phyloP scores from a whole-genome alignment of 2,797 vertebrate species.

The Schizothorax lantsangensis region DNA sequence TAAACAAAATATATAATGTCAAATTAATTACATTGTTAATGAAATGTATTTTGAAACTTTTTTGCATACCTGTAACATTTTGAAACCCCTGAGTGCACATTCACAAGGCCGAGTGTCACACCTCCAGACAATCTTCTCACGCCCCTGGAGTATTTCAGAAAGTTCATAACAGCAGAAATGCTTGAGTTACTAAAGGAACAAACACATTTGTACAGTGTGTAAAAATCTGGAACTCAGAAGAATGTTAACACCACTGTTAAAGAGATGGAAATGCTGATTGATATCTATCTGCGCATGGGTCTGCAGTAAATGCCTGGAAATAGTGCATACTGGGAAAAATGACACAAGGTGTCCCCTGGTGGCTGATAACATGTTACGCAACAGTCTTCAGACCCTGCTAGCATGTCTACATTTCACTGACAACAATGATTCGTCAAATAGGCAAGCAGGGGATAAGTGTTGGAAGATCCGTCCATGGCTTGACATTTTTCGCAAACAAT shows the following conservation, averaged over 20 bases:
- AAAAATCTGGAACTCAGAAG: conserved; percentile 28
- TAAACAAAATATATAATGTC: too few relatives aligned
- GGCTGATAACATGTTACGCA: conserved; percentile 50
- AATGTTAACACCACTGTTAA: conserved; percentile 52
- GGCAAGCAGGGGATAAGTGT: conserved; percentile 38
- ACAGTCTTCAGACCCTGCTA: conserved; percentile 41
- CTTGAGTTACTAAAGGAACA: conserved; percentile 36
- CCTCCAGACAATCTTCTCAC: conserved; percentile 38
- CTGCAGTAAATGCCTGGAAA: conserved; percentile 46
- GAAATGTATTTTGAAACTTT: too few relatives aligned
- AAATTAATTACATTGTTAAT: too few relatives aligned
- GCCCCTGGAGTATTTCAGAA: conserved; percentile 46
- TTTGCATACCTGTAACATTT: too few relatives aligned
- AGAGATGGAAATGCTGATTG: conserved; percentile 49
- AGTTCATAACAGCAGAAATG: conserved; percentile 36
- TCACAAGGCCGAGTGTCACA: conserved; percentile 32
- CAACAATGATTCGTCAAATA: conserved; percentile 36
- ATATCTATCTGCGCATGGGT: conserved; percentile 50
- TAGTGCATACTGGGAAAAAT: conserved; percentile 52
- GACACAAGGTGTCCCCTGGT: conserved; percentile 49
- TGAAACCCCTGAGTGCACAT: conserved; percentile 37
- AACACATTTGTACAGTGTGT: conserved; percentile 44
- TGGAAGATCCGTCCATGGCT: conserved; percentile 51
- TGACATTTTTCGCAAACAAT: conserved; percentile 51
- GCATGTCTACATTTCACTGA: conserved; percentile 42